Evolutionary conservation across 1,140 invertebrate species (phyloP), one percentile per base, ranked within the genome.

Genomic region (Drosophila eugracilis): DNA sequence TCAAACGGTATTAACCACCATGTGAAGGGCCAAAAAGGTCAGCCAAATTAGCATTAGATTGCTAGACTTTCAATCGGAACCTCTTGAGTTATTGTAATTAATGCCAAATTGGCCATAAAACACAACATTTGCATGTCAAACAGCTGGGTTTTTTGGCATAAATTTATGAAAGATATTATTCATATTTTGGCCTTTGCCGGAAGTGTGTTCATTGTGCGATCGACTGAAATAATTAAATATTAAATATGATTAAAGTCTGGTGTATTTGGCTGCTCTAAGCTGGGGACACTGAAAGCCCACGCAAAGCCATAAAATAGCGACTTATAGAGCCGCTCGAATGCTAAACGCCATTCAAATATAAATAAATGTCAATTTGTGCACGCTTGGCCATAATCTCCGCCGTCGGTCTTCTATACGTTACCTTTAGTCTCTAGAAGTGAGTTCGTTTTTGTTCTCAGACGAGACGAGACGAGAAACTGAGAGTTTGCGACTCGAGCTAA

Each of bases 121-220:
- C 80, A 85, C 86, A 80, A 89, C 85, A 89, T 89, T 89, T 89
- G 80, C 85, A 89, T 89, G 74, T 81, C 85, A 89, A 89, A 58
- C 70, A 88, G 83, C 34, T 26, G 41, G 66, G 73, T 74, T 81
- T 65, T 37, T 63, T 41, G 36, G 32, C 70, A 66, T 52, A 67
- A 77, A 86, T 75, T 88, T 70, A 60, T 67, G 44, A n/a, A 53
- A 30, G 54, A 39, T 58, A 62, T 55, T 76, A 70, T 76, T 57
- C 54, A 71, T 70, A 57, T 30, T 55, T 69, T 39, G 69, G 30
- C 57, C 48, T 63, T 59, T 71, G 72, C 73, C 80, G 80, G 80
- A 85, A 85, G 81, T 86, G 81, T 86, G 72, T 44, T 47, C 73
- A 80, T 86, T 86, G 80, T 85, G 66, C 49, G 72, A 52, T 78